Conservation (phyloP, 2,797 vertebrate genomes). For the Chelmon rostratus region DNA sequence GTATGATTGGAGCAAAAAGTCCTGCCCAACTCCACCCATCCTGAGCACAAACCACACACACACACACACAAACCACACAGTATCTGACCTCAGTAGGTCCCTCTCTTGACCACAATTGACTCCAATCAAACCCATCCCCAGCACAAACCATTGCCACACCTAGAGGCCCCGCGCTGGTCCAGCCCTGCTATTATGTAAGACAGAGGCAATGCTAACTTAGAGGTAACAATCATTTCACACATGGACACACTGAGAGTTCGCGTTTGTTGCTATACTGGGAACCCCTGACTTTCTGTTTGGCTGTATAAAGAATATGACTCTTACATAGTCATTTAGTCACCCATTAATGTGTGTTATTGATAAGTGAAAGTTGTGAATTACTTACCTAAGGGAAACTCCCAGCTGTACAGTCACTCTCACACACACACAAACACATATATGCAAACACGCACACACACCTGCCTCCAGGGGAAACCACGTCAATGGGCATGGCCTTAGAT, state of each 20-base stretch:
- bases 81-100: slow-evolving; percentile 52
- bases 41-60: slow-evolving; percentile 56
- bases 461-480: slow-evolving; percentile 67
- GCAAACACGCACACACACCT: slow-evolving; percentile 58
- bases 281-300: slow-evolving; percentile 14
- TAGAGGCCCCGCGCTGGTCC: slow-evolving; percentile 1
- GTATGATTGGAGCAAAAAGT: slow-evolving; percentile 54
- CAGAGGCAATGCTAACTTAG: not conserved
- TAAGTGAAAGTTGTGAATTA: slow-evolving; percentile 60
- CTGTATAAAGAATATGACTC: slow-evolving; percentile 17
- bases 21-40: slow-evolving; percentile 72
- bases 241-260: not conserved
- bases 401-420: slow-evolving; percentile 20
- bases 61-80: slow-evolving; percentile 16
- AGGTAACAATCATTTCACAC: slow-evolving; percentile 12
- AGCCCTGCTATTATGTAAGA: slow-evolving; percentile 22
- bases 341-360: slow-evolving; percentile 47
- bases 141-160: slow-evolving; percentile 42
- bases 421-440: slow-evolving; percentile 27
- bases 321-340: slow-evolving; percentile 27
- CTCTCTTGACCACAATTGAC: slow-evolving; percentile 53
- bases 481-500: slow-evolving; percentile 13
- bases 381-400: slow-evolving; percentile 54
- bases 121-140: slow-evolving; percentile 36
- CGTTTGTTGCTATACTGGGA: slow-evolving; percentile 33